Evolutionary conservation across 2,888 invertebrate genomes (phyloP).

Genomic region (Agonum fuliginosum): DNA sequence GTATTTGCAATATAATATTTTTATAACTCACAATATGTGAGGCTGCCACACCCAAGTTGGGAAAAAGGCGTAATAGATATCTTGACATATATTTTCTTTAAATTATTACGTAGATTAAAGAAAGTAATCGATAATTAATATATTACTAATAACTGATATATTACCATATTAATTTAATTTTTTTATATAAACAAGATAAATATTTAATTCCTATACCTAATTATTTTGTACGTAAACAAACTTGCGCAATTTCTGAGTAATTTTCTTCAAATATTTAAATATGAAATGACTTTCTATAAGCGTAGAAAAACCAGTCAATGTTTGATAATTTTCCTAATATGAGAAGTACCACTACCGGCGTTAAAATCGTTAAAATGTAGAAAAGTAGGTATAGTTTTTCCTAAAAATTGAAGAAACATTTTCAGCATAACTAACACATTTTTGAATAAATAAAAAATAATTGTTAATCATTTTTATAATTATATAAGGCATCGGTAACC

Average conservation of each 20-base stretch:
- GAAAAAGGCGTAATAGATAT: background rate
- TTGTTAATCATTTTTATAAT: no score
- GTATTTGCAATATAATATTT: background rate
- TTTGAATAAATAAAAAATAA: no score
- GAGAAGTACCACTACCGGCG: conserved; percentile 4
- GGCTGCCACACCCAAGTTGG: background rate
- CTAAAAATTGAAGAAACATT: no score
- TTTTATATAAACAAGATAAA: conserved; percentile 7
- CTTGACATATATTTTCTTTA: background rate
- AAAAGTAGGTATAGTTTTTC: no score
- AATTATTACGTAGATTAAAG: conserved; percentile 3
- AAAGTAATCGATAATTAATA: conserved; percentile 38
- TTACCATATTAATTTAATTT: conserved; percentile 45
- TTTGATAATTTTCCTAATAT: background rate
- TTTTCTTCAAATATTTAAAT: background rate
- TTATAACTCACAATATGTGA: background rate
- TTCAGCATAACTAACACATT: no score
- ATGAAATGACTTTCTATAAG: background rate
- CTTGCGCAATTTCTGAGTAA: conserved; percentile 16
- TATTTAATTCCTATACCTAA: conserved; percentile 30
- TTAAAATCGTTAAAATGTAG: no score
- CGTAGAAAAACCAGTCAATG: background rate
- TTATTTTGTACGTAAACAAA: background rate
- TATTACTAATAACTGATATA: conserved; percentile 28
- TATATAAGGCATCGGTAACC: no score